These are phyloP conservation scores for Cotesia glomerata DNA, from an alignment of 1,140 invertebrate species.

Conservation along the genomic window DNA sequence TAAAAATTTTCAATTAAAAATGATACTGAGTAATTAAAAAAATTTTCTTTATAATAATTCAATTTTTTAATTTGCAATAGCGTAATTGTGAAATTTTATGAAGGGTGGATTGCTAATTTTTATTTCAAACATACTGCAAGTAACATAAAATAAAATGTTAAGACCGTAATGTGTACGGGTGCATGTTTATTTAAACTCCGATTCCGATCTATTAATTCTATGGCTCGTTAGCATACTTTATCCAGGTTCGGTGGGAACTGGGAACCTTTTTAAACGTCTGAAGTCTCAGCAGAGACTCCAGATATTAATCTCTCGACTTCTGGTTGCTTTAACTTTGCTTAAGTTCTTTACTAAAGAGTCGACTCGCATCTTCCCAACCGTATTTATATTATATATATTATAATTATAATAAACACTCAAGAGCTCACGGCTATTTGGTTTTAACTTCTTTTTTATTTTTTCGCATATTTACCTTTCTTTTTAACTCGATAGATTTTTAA, in stretches of 20 bases:
- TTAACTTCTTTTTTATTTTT: no score
- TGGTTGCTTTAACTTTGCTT: background rate
- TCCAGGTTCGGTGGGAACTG: constrained; percentile 26
- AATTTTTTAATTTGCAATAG: no score
- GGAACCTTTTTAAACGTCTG: constrained; percentile 10
- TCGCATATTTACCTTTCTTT: no score
- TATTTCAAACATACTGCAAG: background rate
- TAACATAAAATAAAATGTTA: background rate
- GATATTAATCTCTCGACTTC: constrained; percentile 15
- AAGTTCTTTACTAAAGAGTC: background rate
- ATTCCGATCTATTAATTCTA: constrained; percentile 50
- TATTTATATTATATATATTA: background rate
- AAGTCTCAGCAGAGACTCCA: background rate
- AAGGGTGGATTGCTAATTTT: no score
- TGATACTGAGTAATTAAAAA: no score
- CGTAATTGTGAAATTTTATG: no score
- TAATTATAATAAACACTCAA: background rate
- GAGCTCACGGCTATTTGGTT: no score
- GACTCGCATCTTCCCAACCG: background rate
- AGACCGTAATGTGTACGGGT: no score
- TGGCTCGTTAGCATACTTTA: constrained; percentile 50
- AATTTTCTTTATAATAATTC: no score
- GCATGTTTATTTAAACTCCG: constrained; percentile 36
- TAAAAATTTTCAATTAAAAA: no score
- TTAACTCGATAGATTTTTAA: no score